Evolutionary conservation across 2,888 invertebrate genomes (phyloP).

Genomic region (Rutpela maculata): DNA sequence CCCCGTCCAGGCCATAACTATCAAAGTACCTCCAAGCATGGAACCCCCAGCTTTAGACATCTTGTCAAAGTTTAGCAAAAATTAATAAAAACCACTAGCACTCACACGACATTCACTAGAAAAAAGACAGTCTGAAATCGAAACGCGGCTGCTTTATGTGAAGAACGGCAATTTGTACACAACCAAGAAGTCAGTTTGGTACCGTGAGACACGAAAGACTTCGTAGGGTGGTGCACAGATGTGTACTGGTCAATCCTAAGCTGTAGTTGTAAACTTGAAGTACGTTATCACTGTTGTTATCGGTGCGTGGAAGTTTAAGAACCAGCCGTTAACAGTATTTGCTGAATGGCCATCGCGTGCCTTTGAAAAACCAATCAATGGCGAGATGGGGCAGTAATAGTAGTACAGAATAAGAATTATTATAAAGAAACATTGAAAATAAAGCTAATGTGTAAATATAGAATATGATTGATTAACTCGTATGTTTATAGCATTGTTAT

Average conservation of each 20-base stretch:
- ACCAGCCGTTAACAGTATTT: constrained; percentile 49
- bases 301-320: constrained; percentile 36
- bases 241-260: constrained; percentile 30
- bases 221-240: constrained; percentile 24
- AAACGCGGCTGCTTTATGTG: background rate
- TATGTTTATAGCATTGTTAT: background rate
- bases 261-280: constrained; percentile 32
- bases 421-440: constrained; percentile 11
- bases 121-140: background rate
- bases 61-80: background rate
- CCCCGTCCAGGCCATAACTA: constrained; percentile 76
- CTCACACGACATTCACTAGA: background rate
- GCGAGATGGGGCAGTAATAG: constrained; percentile 32
- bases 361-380: constrained; percentile 59
- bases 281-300: constrained; percentile 34
- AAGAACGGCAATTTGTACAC: background rate
- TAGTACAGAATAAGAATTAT: constrained; percentile 6
- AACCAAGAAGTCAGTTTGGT: background rate
- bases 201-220: constrained; percentile 8
- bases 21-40: constrained; percentile 67
- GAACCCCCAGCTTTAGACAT: constrained; percentile 47
- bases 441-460: constrained; percentile 28
- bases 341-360: constrained; percentile 62
- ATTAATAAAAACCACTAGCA: background rate
- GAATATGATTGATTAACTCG: constrained; percentile 1